Percentiles rank a stretch among this genome's conserved stretches.
These are phyloP conservation scores for Bubalus kerabau DNA, from an alignment of 2,113 vertebrate genomes.

Conservation along the genomic window DNA sequence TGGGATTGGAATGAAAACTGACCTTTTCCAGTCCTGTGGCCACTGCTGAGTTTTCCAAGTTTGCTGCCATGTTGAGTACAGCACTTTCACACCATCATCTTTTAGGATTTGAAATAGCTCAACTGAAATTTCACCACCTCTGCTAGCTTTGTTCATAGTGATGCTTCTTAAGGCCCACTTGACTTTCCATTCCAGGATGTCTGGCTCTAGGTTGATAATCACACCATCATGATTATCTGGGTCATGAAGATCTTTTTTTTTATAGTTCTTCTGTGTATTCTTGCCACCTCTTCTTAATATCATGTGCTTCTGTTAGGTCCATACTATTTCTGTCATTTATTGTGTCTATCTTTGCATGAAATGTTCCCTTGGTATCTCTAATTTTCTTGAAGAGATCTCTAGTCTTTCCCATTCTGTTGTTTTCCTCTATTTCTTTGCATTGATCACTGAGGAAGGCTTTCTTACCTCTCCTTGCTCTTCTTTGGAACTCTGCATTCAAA, in stretches of 20 bases:
- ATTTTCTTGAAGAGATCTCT: not conserved
- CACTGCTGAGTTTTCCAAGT: not conserved
- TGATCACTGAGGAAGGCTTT: not conserved
- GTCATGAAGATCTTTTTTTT: not conserved
- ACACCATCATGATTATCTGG: not conserved
- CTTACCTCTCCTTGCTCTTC: not conserved
- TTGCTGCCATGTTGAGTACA: not conserved
- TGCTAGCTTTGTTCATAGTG: not conserved
- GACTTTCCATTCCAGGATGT: not conserved
- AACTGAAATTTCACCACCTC: not conserved
- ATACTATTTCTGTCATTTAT: not conserved
- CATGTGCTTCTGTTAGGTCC: not conserved
- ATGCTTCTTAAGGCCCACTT: not conserved
- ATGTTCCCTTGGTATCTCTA: not conserved
- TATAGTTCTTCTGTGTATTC: not conserved
- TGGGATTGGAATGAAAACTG: not conserved
- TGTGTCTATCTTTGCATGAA: not conserved
- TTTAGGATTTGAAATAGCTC: not conserved
- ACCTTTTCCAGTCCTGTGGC: not conserved
- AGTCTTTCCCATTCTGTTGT: not conserved
- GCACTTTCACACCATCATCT: not conserved
- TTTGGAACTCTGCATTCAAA: not conserved
- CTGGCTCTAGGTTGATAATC: not conserved
- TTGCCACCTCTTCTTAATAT: not conserved
- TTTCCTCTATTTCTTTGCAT: not conserved